Percentiles rank a stretch among this genome's conserved stretches.
phyloP scores from a whole-genome alignment of 2,888 invertebrate species.

The Agrochola lota region DNA sequence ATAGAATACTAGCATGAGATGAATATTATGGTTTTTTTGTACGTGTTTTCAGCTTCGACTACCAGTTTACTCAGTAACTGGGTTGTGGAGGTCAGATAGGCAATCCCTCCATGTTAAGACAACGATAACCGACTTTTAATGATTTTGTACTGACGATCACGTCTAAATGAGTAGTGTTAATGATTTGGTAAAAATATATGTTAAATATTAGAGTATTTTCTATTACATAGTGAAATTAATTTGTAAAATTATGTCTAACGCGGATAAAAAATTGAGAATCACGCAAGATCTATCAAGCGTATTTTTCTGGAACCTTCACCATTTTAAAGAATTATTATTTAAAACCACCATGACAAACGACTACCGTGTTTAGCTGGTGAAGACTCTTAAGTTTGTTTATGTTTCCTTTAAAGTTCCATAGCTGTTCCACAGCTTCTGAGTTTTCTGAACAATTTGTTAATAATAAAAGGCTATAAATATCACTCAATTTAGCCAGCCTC shows the following conservation, averaged over 20 bases:
- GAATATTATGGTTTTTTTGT: not conserved
- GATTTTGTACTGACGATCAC: too few relatives aligned
- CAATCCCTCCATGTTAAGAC: not conserved
- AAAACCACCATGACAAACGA: not conserved
- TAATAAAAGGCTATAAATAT: not conserved
- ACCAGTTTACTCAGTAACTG: not conserved
- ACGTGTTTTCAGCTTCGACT: not conserved
- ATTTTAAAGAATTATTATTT: too few relatives aligned
- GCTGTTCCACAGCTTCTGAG: not conserved
- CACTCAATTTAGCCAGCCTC: not conserved
- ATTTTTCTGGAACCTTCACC: too few relatives aligned
- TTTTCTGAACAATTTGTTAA: not conserved
- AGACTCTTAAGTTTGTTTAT: not conserved
- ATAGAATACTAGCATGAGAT: not conserved
- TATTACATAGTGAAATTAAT: too few relatives aligned
- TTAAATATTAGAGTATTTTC: too few relatives aligned
- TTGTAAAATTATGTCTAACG: too few relatives aligned
- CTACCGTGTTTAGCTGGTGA: too few relatives aligned
- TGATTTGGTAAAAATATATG: too few relatives aligned
- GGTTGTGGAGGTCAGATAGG: not conserved
- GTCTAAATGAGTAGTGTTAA: too few relatives aligned
- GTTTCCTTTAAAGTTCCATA: not conserved
- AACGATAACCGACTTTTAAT: too few relatives aligned
- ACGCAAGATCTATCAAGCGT: too few relatives aligned
- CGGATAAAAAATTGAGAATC: too few relatives aligned